These are phyloP conservation scores for Dryococelus australis DNA, from an alignment of 2,888 invertebrate genomes.

Conservation along the genomic window DNA sequence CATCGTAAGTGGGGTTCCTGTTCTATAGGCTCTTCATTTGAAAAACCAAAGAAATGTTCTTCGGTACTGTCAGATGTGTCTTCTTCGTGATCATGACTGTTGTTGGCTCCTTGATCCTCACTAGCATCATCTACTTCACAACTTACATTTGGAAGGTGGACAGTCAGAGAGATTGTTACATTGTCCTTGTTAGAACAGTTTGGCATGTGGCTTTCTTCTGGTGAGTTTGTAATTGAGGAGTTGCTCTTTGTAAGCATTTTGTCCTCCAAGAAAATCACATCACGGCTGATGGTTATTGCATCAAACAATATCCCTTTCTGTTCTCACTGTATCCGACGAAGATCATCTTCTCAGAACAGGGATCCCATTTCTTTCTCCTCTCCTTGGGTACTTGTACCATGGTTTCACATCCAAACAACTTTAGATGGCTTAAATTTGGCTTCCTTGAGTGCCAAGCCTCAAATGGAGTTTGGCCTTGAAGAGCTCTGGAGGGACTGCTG, in stretches of 20 bases:
- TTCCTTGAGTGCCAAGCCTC: constrained; percentile 5
- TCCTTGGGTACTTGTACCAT: no score
- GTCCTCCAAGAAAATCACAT: no score
- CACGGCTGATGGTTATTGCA: no score
- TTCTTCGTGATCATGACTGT: background rate
- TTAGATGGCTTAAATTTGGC: background rate
- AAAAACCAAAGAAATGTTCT: background rate
- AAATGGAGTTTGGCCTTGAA: background rate
- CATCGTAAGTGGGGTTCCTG: background rate
- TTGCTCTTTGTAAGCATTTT: background rate
- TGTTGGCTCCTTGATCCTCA: background rate
- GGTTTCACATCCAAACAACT: no score
- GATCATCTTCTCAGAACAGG: background rate
- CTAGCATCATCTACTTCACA: background rate
- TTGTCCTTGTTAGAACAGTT: no score
- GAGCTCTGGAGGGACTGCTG: background rate
- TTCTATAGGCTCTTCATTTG: background rate
- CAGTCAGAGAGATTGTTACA: background rate
- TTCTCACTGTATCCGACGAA: background rate
- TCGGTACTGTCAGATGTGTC: no score
- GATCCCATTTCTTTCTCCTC: constrained; percentile 7
- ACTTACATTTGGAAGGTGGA: background rate
- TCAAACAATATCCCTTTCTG: background rate
- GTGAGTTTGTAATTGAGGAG: background rate
- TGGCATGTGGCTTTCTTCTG: background rate